Conservation (phyloP, 2,797 vertebrate genomes). For the Scolopax bukidnonensis region DNA sequence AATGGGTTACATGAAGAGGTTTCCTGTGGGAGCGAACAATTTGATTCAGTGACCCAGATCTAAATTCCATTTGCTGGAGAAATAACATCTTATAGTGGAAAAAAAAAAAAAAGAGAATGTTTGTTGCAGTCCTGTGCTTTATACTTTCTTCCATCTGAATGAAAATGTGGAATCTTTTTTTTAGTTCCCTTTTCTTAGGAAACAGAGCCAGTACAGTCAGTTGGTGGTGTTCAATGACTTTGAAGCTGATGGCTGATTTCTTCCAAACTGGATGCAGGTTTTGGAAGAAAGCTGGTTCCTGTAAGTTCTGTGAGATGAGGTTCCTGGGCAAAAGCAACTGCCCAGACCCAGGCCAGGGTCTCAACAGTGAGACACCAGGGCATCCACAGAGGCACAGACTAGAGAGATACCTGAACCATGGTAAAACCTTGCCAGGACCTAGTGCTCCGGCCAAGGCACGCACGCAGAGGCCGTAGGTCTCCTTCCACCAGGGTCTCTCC, state of each 20-base stretch:
- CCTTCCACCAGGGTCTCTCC: not conserved
- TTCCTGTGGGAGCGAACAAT: not conserved
- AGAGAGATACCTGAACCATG: accelerated
- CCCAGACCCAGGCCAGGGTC: not conserved
- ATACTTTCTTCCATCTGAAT: not conserved
- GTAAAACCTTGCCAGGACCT: not conserved
- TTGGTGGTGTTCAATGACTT: not conserved
- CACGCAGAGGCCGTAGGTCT: not conserved
- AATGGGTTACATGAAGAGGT: not conserved
- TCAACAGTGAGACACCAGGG: not conserved
- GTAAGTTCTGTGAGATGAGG: not conserved
- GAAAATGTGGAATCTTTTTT: not conserved
- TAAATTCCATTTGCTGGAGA: slow-evolving; percentile 38
- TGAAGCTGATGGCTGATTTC: not conserved
- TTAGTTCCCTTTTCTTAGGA: not conserved
- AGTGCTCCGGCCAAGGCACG: not conserved
- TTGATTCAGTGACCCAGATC: slow-evolving; percentile 33
- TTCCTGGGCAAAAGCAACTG: not conserved
- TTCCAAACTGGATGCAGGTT: not conserved
- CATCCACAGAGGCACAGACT: not conserved
- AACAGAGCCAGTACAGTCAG: not conserved
- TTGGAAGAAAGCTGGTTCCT: not conserved
- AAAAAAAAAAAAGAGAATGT: slow-evolving; percentile 10
- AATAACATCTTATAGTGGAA: not conserved
- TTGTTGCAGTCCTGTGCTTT: not conserved